Conservation (phyloP, 2,888 invertebrate species). For the Drosophila mercatorum region DNA sequence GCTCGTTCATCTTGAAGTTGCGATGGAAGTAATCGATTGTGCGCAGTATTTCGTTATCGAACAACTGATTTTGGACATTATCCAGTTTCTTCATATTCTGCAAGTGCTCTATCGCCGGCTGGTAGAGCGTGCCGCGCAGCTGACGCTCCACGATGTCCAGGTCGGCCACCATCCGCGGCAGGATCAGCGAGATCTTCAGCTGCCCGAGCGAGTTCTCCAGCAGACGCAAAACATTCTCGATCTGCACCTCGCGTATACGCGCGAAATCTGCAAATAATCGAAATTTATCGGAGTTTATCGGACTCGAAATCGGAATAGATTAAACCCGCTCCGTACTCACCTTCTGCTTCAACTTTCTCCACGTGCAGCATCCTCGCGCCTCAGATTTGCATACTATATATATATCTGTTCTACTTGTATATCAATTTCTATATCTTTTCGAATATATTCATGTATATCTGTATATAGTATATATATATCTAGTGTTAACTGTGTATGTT, state of each 20-base stretch:
- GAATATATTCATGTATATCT: neutral
- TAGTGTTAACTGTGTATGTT: neutral
- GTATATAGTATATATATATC: neutral
- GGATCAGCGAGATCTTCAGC: conserved; percentile 54
- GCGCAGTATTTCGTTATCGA: conserved; percentile 41
- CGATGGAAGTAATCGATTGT: conserved; percentile 56
- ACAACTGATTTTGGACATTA: conserved; percentile 17
- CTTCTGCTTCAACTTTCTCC: conserved; percentile 25
- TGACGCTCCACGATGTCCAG: conserved; percentile 8
- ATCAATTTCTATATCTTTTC: neutral
- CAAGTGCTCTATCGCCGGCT: conserved; percentile 37
- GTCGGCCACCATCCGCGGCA: conserved; percentile 52
- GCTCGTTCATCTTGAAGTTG: conserved; percentile 28
- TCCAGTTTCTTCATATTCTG: conserved; percentile 32
- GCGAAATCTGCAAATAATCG: conserved; percentile 24
- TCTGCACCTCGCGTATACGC: conserved; percentile 39
- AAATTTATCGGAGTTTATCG: too few relatives aligned
- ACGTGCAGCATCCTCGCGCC: conserved; percentile 15
- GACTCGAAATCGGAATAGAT: neutral
- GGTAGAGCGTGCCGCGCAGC: conserved; percentile 29
- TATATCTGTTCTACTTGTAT: neutral
- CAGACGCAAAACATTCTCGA: conserved; percentile 51
- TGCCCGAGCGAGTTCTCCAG: conserved; percentile 30
- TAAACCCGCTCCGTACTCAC: conserved; percentile 1
- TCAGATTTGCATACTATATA: neutral